Evolutionary conservation across 2,797 vertebrate species (phyloP), one percentile per base, ranked within the genome.

Genomic region (Cephalopachus bancanus): DNA sequence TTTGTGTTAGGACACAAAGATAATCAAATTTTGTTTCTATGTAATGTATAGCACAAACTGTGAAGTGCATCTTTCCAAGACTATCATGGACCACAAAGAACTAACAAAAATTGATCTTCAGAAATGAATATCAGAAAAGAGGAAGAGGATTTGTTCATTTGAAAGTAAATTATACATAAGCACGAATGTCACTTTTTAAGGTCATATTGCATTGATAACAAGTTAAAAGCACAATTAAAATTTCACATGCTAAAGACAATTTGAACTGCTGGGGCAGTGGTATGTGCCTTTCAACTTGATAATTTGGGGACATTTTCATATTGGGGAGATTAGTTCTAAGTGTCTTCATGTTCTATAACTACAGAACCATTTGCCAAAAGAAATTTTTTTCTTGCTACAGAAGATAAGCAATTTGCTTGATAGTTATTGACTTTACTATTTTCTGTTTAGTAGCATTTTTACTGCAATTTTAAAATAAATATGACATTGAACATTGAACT

Each of bases 191-290:
- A 98, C 98, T 98, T 98, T 98, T 97, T 94, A 96, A 98, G 97
- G 98, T 98, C 98, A 97, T 96, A 95, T 96, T 97, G 97, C 98
- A 97, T 98, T 95, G 97, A 98, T 97, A 98, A 97, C 89, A 97
- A 97, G 97, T 97, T 98, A 98, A 98, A 98, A 99, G 98, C 98
- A 98, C 98, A 99, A 98, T 95, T 97, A 96, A 98, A 98, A 93
- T 94, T 97, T 97, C 98, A 97, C 96, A 97, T 97, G 97, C 96
- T 98, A 97, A 98, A 98, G 97, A 98, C 97, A 98, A 98, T 98
- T 98, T 98, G 98, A 98, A 98, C 98, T 98, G 98, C 98, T 98
- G 96, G 98, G 97, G 98, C 97, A 98, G 98, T 98, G 97, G 98
- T 98, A 98, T 85, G 98, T 99, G 99, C 98, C 99, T 99, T 99